A percentile compares a stretch with the other conserved stretches of the same genome.
These are phyloP conservation scores for Miichthys miiuy DNA, from an alignment of 2,797 vertebrate genomes.

Conservation along the genomic window DNA sequence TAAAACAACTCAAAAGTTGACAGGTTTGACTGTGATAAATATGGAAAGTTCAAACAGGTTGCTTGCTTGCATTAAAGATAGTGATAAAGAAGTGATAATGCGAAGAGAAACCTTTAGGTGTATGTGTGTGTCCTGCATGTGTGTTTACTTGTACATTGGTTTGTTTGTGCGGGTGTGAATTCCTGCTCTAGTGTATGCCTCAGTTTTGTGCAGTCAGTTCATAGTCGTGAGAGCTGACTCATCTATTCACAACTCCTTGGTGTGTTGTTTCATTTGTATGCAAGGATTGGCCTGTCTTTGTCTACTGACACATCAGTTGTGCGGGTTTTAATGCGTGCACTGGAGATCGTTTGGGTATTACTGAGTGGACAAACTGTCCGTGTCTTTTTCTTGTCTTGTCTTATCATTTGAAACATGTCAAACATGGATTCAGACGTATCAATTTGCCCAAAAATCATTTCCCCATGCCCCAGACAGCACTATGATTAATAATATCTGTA, in stretches of 20 bases:
- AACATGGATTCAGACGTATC: background rate
- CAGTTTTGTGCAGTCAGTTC: slow-evolving; percentile 18
- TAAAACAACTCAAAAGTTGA: slow-evolving; percentile 38
- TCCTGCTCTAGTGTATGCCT: slow-evolving; percentile 38
- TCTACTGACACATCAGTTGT: background rate
- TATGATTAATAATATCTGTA: slow-evolving; percentile 11
- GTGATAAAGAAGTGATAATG: background rate
- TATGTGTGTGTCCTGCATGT: slow-evolving; percentile 18
- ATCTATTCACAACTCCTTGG: slow-evolving; percentile 42
- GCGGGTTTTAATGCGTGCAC: background rate
- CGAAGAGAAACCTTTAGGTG: background rate
- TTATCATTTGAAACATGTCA: slow-evolving; percentile 4
- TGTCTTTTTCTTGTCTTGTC: background rate
- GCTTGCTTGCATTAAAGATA: background rate
- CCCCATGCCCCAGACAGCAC: background rate
- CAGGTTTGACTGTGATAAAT: slow-evolving; percentile 33
- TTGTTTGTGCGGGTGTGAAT: slow-evolving; percentile 30
- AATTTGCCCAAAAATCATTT: slow-evolving; percentile 6
- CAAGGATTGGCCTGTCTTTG: slow-evolving; percentile 16
- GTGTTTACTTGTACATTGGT: slow-evolving; percentile 27
- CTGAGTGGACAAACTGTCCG: background rate
- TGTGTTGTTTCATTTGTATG: slow-evolving; percentile 40
- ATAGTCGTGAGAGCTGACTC: slow-evolving; percentile 48
- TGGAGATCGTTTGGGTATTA: background rate
- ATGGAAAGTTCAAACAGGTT: slow-evolving; percentile 16